phyloP scores from a whole-genome alignment of 2,797 vertebrate species.

The Erpetoichthys calabaricus region DNA sequence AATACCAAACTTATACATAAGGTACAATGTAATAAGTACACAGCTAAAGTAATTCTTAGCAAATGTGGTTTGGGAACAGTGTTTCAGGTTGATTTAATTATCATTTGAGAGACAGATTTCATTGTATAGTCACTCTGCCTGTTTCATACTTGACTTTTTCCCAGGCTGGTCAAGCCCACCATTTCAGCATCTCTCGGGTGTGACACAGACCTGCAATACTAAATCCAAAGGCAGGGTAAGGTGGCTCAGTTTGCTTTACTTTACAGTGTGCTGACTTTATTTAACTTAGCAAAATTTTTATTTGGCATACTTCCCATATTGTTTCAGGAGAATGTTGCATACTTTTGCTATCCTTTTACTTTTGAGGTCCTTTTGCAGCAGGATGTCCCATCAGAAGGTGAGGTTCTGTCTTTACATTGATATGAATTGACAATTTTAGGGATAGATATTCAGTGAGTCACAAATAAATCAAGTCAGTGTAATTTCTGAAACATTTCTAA shows the following conservation, averaged over 20 bases:
- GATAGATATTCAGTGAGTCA: background rate
- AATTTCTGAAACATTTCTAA: background rate
- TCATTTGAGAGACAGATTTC: no score
- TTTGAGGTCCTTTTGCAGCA: conserved; percentile 73
- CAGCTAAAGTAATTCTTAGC: no score
- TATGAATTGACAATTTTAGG: background rate
- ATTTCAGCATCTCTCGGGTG: conserved; percentile 63
- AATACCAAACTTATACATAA: no score
- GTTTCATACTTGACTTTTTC: conserved; percentile 10
- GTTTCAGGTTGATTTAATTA: no score
- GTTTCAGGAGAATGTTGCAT: conserved; percentile 68
- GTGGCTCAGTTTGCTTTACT: background rate
- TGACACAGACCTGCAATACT: conserved; percentile 80
- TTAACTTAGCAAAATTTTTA: background rate
- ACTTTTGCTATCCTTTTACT: conserved; percentile 81
- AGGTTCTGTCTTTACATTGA: conserved; percentile 16
- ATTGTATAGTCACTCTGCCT: background rate
- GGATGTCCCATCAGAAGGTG: conserved; percentile 63
- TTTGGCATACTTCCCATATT: conserved; percentile 3
- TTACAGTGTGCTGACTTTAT: background rate
- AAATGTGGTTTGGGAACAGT: no score
- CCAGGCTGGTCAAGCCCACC: conserved; percentile 74
- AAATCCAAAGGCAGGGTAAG: conserved; percentile 62
- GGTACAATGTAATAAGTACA: no score
- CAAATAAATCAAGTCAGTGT: background rate